Evolutionary conservation across 35 echinoderm and acorn worm genomes (phyloP), one percentile per base, ranked within the genome.

Genomic region (Patiria miniata): DNA sequence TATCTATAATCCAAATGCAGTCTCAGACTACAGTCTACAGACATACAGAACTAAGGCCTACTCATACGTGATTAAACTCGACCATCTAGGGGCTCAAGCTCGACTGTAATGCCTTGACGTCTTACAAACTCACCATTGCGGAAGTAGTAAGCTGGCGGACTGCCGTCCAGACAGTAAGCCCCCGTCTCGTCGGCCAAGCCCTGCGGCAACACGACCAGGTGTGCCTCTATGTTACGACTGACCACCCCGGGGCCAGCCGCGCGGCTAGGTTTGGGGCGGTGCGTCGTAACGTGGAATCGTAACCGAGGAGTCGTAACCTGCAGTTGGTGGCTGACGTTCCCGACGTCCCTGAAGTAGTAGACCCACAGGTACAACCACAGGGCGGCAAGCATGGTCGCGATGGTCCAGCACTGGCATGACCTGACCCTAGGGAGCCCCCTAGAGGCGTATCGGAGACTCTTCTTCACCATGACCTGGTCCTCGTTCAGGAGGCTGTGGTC

Each of bases 121-220:
- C n/a, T n/a, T n/a, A n/a, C n/a, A n/a, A 52, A 89, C 83, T 38
- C 50, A 92, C 90, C 90, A 81, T 69, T 52, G 37, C 90, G 76
- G 77, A 69, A 87, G 42, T 93, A 93, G 81, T 85, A 93, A 2
- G 86, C 87, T 34, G 92, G 92, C 8, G 61, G 65, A 36, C 86
- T 89, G 28, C 92, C 92, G 73, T 93, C 92, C 26, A 93, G 81
- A 34, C 92, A 93, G 57, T 84, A 93, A 1, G 92, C 92, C 0
- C 61, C 61, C 36, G 32, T 90, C 47, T 84, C 19, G 42, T 83
- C 77, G n/a, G 92, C 92, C 7, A 44, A 26, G 7, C 5, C 19
- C 14, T 60, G 19, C 5, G 57, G 57, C 57, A 60, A 60, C 57
- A 60, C 57, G 1, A 60, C 57, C 57, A 60, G 57, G 19, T 5